These are phyloP conservation scores for Eospalax fontanierii DNA, from an alignment of 2,797 vertebrate genomes.

Conservation along the genomic window DNA sequence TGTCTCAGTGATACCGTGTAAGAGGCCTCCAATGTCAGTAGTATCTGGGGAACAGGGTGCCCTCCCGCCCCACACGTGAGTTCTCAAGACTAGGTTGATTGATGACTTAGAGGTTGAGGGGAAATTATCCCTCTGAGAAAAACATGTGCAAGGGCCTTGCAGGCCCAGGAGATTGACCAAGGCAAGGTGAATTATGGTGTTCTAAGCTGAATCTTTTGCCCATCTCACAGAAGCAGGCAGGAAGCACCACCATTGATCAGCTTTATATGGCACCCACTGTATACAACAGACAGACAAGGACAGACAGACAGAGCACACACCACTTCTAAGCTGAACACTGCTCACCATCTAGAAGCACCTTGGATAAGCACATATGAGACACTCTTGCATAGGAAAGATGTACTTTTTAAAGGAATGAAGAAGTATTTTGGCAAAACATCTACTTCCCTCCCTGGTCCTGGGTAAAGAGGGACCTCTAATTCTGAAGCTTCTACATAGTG, in stretches of 20 bases:
- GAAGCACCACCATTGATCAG: conserved; percentile 83
- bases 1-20: conserved; percentile 37
- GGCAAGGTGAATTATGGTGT: conserved; percentile 62
- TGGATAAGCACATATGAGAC: conserved; percentile 83
- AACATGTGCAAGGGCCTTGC: conserved; percentile 29
- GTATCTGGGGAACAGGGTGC: conserved; percentile 10
- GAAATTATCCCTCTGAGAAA: conserved; percentile 45
- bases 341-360: conserved; percentile 83
- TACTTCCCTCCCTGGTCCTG: conserved; percentile 79
- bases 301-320: conserved; percentile 82
- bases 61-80: background rate
- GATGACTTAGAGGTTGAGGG: conserved; percentile 42
- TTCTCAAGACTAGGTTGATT: conserved; percentile 25
- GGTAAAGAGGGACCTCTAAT: conserved; percentile 79
- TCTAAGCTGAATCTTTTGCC: conserved; percentile 72
- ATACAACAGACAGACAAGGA: conserved; percentile 82
- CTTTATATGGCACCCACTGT: conserved; percentile 85
- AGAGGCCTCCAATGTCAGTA: conserved; percentile 35
- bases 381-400: conserved; percentile 85
- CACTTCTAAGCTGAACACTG: conserved; percentile 82
- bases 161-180: conserved; percentile 67
- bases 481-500: conserved; percentile 82
- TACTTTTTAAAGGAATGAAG: conserved; percentile 84
- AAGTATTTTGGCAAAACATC: conserved; percentile 86
- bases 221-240: conserved; percentile 84